Evolutionary conservation across 2,113 vertebrate species (phyloP), one percentile per base, ranked within the genome.

Genomic region (Lepisosteus oculatus): DNA sequence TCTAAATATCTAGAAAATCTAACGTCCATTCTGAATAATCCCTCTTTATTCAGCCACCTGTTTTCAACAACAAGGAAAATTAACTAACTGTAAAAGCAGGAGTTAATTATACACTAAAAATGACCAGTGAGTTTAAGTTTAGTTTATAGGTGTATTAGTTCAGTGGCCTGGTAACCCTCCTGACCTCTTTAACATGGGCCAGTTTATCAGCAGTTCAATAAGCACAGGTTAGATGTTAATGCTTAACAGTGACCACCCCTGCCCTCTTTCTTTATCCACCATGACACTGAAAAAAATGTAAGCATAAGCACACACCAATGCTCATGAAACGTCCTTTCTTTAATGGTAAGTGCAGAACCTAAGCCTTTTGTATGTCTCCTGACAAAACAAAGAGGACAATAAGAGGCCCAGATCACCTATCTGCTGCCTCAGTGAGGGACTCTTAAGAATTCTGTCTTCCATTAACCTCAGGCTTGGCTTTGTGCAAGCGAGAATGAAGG

Each of bases 221-320:
- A 51, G 47, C 47, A 51, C 47, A 51, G 47, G 47, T 51, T 51
- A 51, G 5, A 51, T 51, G 9, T 51, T 51, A 51, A 51, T 51
- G 47, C 14, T 47, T 6, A 43, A 45, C 64, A 14, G 3, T 15
- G 54, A 29, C 44, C 61, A 15, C 61, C 43, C 59, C n/a, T 55
- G 11, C 54, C 43, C 11, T 13, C 42, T 59, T 12, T 29, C 61
- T 3, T 13, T 9, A 8, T 13, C 0, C 61, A 59, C 76, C 77
- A 77, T 72, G 68, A 76, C 77, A 74, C 79, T 84, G 82, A 86
- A 85, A 86, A 78, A 74, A 69, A 72, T 55, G 8, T 72, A 80
- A 85, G 79, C 71, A 68, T 77, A 77, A 84, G 74, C 83, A 87
- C 86, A 90, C 85, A 83, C 78, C 83, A 85, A 67, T 84, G 87